phyloP scores from a whole-genome alignment of 2,888 invertebrate species.

The Bombylius major region DNA sequence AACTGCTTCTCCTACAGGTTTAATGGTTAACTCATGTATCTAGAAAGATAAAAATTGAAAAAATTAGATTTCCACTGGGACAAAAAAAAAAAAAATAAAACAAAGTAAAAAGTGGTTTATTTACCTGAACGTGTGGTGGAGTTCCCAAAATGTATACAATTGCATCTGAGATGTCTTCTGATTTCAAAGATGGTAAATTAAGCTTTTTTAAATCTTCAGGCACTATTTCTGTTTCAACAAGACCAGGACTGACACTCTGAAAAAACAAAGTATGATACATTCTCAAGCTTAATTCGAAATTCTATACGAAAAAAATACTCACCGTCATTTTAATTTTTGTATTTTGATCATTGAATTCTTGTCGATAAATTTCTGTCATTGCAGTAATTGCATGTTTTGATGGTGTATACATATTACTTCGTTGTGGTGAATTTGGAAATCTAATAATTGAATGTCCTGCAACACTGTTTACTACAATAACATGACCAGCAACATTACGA shows the following conservation, averaged over 20 bases:
- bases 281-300: too few species aligned
- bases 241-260: slow-evolving; percentile 32
- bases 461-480: slow-evolving; percentile 37
- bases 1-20: slow-evolving; percentile 4
- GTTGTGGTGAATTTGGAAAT: slow-evolving; percentile 23
- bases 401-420: slow-evolving; percentile 29
- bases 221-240: slow-evolving; percentile 32
- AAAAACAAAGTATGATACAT: too few species aligned
- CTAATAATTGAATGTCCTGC: slow-evolving; percentile 23
- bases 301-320: background rate
- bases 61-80: background rate
- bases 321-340: slow-evolving; percentile 27
- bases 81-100: too few species aligned
- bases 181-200: slow-evolving; percentile 25
- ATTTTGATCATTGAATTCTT: slow-evolving; percentile 25
- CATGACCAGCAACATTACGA: slow-evolving; percentile 38
- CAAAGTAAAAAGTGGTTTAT: too few species aligned
- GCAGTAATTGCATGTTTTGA: slow-evolving; percentile 32
- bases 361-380: slow-evolving; percentile 28
- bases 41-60: background rate
- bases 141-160: slow-evolving; percentile 29
- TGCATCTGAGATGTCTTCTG: slow-evolving; percentile 31
- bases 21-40: slow-evolving; percentile 5
- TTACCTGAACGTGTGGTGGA: slow-evolving; percentile 30
- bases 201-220: slow-evolving; percentile 23